phyloP scores from a whole-genome alignment of 2,797 vertebrate species.

The Bufotes viridis region DNA sequence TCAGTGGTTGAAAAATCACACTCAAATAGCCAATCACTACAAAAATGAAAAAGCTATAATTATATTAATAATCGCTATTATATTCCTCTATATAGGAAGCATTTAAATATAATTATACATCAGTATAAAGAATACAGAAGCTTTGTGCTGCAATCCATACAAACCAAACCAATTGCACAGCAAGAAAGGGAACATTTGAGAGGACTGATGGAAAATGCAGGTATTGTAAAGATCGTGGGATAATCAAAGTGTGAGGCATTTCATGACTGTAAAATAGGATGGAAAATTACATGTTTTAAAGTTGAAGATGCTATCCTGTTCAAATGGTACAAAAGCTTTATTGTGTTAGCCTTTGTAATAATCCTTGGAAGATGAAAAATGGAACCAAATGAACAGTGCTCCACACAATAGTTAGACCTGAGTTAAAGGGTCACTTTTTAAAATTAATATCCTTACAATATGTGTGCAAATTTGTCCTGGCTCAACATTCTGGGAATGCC shows the following conservation, averaged over 20 bases:
- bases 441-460: not conserved
- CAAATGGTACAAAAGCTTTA: slow-evolving; percentile 12
- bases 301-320: slow-evolving; percentile 19
- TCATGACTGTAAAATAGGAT: slow-evolving; percentile 30
- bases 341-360: not conserved
- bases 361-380: not conserved
- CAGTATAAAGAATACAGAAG: slow-evolving; percentile 45
- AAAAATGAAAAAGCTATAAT: slow-evolving; percentile 58
- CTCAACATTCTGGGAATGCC: too few relatives aligned
- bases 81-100: slow-evolving; percentile 44
- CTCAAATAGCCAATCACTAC: slow-evolving; percentile 45
- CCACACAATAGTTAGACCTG: not conserved
- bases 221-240: slow-evolving; percentile 36
- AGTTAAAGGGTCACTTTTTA: not conserved
- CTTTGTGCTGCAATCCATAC: slow-evolving; percentile 52
- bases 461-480: not conserved
- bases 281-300: slow-evolving; percentile 39
- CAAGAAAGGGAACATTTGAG: slow-evolving; percentile 43
- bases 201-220: slow-evolving; percentile 18
- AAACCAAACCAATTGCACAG: slow-evolving; percentile 44
- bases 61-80: slow-evolving; percentile 58
- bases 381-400: not conserved
- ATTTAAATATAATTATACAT: slow-evolving; percentile 61
- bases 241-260: slow-evolving; percentile 43
- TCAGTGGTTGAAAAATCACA: slow-evolving; percentile 23